Evolutionary conservation across 2,113 vertebrate species (phyloP), one percentile per base, ranked within the genome.

Genomic region (Anguilla japonica): DNA sequence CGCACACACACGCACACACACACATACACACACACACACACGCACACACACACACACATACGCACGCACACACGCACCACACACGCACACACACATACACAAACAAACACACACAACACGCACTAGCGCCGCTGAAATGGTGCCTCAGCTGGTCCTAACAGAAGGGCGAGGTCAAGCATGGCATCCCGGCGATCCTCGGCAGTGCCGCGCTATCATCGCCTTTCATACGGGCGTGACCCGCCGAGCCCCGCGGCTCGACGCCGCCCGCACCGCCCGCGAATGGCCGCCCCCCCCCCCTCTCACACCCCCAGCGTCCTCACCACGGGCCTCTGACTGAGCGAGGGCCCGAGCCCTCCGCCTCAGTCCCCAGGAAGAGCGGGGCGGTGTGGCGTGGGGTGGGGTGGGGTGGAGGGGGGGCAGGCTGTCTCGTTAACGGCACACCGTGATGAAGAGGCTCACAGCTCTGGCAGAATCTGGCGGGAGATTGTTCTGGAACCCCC

Each of bases 391-490:
- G 87, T 83, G n/a, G 86, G 5, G 80, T 40, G 60, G 83, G 82
- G 82, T 6, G 82, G 20, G 53, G 18, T 16, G 57, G n/a, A 40
- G 14, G 26, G 22, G 53, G 71, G 75, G n/a, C 13, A 95, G 93
- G 94, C 95, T 96, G 96, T 96, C 95, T 96, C 94, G 94, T 96
- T 97, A 96, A 96, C 95, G 94, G 95, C 95, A 95, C 96, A 95
- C 95, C 95, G 95, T 96, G 96, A 97, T 97, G 95, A 95, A 97
- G 95, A 95, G 95, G 95, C 96, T 96, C 95, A 96, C 95, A 96
- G 95, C 96, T 94, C 94, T 92, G 53, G 29, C 53, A n/a, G 92
- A 95, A 94, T 95, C 96, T 93, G 89, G 91, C 43, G 92, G 95
- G 96, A 96, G 96, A 96, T 95, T 96, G 96, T 96, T 96, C 96